phyloP scores from a whole-genome alignment of 1,140 invertebrate species.

The Pinna nobilis region DNA sequence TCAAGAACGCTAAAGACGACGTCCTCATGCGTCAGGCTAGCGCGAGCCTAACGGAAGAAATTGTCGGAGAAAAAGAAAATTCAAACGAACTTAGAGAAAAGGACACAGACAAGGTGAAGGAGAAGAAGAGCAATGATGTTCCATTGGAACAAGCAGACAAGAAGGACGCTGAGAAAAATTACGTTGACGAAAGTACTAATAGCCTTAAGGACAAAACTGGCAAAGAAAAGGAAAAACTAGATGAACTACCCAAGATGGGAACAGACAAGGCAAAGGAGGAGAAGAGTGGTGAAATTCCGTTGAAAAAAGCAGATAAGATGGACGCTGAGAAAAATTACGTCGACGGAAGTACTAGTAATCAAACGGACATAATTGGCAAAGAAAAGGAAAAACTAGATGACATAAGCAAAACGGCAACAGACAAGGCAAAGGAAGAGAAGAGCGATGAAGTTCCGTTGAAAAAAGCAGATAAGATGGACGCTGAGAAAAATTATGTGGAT shows the following conservation, averaged over 20 bases:
- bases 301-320: neutral
- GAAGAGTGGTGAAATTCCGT: neutral
- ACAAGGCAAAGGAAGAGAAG: neutral
- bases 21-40: too few relatives aligned
- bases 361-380: too few relatives aligned
- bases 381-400: neutral
- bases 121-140: neutral
- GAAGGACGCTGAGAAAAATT: too few relatives aligned
- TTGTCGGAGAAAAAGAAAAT: neutral
- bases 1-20: neutral
- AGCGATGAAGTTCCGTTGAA: neutral
- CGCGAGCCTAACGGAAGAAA: too few relatives aligned
- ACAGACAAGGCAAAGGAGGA: neutral
- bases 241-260: neutral
- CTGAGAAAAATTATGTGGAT: neutral
- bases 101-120: too few relatives aligned
- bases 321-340: too few relatives aligned
- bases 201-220: too few relatives aligned
- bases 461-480: neutral
- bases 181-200: too few relatives aligned
- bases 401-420: neutral
- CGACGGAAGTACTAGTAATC: too few relatives aligned
- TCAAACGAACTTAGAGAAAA: neutral
- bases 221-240: neutral
- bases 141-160: neutral